These are phyloP conservation scores for Spilogale gracilis DNA, from an alignment of 2,113 vertebrate genomes.

Conservation along the genomic window DNA sequence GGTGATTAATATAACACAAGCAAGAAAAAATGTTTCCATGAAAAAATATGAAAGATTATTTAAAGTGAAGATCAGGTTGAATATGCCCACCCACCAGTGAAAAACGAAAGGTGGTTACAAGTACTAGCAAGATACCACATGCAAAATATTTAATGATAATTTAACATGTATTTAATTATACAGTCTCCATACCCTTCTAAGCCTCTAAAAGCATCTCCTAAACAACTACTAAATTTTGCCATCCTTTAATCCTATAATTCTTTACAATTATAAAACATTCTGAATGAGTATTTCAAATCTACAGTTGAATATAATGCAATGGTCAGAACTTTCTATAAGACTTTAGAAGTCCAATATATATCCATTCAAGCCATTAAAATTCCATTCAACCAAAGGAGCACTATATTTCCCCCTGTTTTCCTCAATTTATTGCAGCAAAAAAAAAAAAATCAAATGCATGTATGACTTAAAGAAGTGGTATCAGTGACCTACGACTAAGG, in stretches of 20 bases:
- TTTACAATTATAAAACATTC: conserved; percentile 40
- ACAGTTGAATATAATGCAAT: neutral
- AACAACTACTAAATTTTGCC: neutral
- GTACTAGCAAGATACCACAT: neutral
- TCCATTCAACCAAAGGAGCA: neutral
- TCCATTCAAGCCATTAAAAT: neutral
- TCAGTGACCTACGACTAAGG: neutral
- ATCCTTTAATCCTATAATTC: neutral
- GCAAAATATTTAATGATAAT: neutral
- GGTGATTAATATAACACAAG: too few species aligned
- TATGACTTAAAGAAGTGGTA: conserved; percentile 45
- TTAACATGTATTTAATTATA: neutral
- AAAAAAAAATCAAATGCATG: conserved; percentile 26
- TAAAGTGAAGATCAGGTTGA: neutral
- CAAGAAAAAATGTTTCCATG: too few species aligned
- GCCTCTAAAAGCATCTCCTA: neutral
- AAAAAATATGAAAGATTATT: neutral
- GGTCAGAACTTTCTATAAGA: neutral
- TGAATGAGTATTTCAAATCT: conserved; percentile 4
- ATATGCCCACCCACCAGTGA: neutral
- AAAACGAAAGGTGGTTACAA: neutral
- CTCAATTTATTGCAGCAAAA: neutral
- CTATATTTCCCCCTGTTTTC: neutral
- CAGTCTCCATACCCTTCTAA: neutral
- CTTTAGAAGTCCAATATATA: neutral